Evolutionary conservation across 2,888 invertebrate genomes (phyloP), one percentile per base, ranked within the genome.

Genomic region (Oegoconia quadripuncta): DNA sequence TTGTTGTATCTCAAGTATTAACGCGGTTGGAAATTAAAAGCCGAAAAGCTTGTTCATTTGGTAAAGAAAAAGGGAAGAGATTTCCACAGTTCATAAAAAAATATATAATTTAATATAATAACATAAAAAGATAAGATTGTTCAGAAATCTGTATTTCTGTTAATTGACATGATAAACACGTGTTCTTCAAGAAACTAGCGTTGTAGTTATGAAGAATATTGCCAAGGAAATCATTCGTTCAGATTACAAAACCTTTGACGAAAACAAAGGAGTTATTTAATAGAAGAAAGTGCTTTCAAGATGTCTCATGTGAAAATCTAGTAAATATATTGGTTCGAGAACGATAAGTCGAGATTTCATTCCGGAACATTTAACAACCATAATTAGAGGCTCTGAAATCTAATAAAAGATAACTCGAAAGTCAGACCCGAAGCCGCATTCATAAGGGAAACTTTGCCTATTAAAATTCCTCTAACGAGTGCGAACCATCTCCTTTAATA

Each of bases 381-480:
- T 81, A 83, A 84, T 84, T 83, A 84, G 73, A 59, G 67, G 66
- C 73, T 73, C 67, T 68, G 68, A 78, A 78, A 72, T 70, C 69
- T 77, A 77, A 84, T 84, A 81, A 87, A 84, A 80, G 84, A 82
- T 84, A 86, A 83, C 76, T 80, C 53, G 66, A 70, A 76, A 75
- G 65, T 73, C 72, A 66, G 66, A 64, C 64, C 70, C 59, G 72
- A 74, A 71, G 66, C 76, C 74, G 73, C 78, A 86, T 87, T 86
- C 82, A 84, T 81, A 79, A 79, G 76, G 74, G 74, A 79, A 87
- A 86, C 69, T 87, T 87, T 59, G 43, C 56, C 74, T 66, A 83
- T 87, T 86, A 82, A 86, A 86, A 86, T 86, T 84, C 83, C 84
- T 80, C 70, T 79, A 84, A 84, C 81, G 82, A 80, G 78, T 74